phyloP scores from a whole-genome alignment of 1,140 invertebrate species.

The Armadillidium nasatum region DNA sequence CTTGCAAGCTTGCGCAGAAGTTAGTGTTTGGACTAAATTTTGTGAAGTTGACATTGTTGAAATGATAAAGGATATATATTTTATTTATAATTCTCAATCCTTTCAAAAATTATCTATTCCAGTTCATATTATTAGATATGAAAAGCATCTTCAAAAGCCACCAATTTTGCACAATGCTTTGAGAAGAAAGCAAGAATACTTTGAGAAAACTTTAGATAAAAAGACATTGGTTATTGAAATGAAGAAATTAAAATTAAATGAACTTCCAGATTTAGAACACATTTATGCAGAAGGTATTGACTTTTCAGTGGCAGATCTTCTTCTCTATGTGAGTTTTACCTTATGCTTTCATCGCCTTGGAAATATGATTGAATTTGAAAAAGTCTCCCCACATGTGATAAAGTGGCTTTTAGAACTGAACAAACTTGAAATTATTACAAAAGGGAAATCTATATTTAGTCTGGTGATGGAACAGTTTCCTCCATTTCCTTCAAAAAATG shows the following conservation, averaged over 20 bases:
- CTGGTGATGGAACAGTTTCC: neutral
- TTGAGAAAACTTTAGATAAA: constrained; percentile 47
- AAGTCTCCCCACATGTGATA: constrained; percentile 28
- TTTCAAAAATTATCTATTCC: constrained; percentile 52
- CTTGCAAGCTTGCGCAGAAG: constrained; percentile 72
- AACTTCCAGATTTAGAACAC: constrained; percentile 52
- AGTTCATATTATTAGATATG: constrained; percentile 65
- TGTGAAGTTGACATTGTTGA: constrained; percentile 77
- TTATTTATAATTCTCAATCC: constrained; percentile 22
- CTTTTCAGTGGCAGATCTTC: constrained; percentile 63
- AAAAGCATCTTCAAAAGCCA: constrained; percentile 78
- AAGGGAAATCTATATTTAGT: constrained; percentile 31
- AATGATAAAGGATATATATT: constrained; percentile 51
- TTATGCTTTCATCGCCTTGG: constrained; percentile 19
- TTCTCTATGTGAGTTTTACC: constrained; percentile 36
- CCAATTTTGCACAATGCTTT: constrained; percentile 80
- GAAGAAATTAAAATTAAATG: constrained; percentile 29
- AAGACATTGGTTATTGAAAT: constrained; percentile 41
- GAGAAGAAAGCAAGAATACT: constrained; percentile 59
- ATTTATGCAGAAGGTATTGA: constrained; percentile 75
- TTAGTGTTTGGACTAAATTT: constrained; percentile 84
- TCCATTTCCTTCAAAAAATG: neutral
- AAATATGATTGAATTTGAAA: constrained; percentile 16
- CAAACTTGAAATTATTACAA: constrained; percentile 14
- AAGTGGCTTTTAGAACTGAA: constrained; percentile 27